Evolutionary conservation across 2,797 vertebrate species (phyloP).

Genomic region (Bovichtus diacanthus): DNA sequence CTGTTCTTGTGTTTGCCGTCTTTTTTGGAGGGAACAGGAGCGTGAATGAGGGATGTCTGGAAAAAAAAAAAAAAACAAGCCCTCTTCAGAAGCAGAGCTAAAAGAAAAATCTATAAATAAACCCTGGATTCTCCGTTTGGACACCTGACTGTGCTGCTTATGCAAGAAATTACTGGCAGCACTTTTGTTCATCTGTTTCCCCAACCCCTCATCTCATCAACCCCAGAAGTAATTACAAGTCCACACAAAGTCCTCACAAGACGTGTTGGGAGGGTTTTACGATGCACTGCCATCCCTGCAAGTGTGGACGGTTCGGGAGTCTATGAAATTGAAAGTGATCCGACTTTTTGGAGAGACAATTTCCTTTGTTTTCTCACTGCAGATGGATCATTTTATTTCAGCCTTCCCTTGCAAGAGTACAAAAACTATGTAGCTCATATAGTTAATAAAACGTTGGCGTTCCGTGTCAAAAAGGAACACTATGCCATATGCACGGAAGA

Average conservation of each 20-base stretch:
- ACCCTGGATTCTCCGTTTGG: conserved; percentile 65
- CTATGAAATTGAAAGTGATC: too few relatives aligned
- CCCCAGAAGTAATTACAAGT: conserved; percentile 48
- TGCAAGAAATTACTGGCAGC: conserved; percentile 67
- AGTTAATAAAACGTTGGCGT: too few relatives aligned
- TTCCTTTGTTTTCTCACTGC: not conserved
- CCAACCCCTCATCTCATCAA: conserved; percentile 16
- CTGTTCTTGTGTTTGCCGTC: conserved; percentile 17
- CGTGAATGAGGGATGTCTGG: not conserved
- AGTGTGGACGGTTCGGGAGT: conserved; percentile 17
- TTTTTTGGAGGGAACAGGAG: not conserved
- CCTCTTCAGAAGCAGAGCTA: conserved; percentile 46
- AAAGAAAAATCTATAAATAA: conserved; percentile 75
- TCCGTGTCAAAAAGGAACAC: too few relatives aligned
- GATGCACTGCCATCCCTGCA: not conserved
- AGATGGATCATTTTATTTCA: not conserved
- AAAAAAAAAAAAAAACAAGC: conserved; percentile 1
- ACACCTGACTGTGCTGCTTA: conserved; percentile 66
- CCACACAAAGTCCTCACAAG: conserved; percentile 21
- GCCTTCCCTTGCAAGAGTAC: not conserved
- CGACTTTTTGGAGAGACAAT: not conserved
- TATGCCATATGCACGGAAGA: not conserved
- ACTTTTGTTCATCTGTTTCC: conserved; percentile 51
- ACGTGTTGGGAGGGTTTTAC: conserved; percentile 32
- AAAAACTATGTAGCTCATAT: too few relatives aligned